Evolutionary conservation across 2,797 vertebrate genomes (phyloP).

Genomic region (Otus scops): DNA sequence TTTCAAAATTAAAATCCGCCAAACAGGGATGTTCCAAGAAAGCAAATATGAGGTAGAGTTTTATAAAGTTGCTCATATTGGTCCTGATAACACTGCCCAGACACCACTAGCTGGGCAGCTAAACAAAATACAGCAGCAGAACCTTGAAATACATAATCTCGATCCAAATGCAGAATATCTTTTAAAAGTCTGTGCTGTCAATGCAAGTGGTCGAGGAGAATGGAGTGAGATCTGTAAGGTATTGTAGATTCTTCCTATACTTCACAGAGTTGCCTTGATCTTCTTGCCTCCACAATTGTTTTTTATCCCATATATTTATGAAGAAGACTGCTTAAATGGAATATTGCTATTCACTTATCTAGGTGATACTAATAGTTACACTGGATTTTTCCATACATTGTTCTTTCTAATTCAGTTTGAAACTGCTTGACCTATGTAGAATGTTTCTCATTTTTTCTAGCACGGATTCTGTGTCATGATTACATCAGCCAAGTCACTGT

Average conservation of each 20-base stretch:
- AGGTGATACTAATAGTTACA: neutral
- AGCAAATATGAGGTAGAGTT: slow-evolving; percentile 59
- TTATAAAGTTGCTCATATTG: slow-evolving; percentile 42
- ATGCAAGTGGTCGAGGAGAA: slow-evolving; percentile 43
- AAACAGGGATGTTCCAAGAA: neutral
- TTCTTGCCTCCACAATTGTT: neutral
- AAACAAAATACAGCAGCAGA: slow-evolving; percentile 66
- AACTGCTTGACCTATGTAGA: neutral
- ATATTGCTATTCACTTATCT: neutral
- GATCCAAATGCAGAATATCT: slow-evolving; percentile 66
- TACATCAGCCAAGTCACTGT: neutral
- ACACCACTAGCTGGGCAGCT: slow-evolving; percentile 63
- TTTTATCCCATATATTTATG: neutral
- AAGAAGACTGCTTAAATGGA: neutral
- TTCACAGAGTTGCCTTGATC: neutral
- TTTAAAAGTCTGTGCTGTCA: slow-evolving; percentile 70
- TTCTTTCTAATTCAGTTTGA: neutral
- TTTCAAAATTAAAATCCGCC: neutral
- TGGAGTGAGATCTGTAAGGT: slow-evolving; percentile 73
- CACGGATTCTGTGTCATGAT: neutral
- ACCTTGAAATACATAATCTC: slow-evolving; percentile 64
- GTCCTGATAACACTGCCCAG: slow-evolving; percentile 20
- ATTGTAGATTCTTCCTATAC: neutral
- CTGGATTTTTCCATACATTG: neutral
- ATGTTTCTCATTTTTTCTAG: neutral